Conservation (phyloP, 2,888 invertebrate species). For the Taphrorychus bicolor region DNA sequence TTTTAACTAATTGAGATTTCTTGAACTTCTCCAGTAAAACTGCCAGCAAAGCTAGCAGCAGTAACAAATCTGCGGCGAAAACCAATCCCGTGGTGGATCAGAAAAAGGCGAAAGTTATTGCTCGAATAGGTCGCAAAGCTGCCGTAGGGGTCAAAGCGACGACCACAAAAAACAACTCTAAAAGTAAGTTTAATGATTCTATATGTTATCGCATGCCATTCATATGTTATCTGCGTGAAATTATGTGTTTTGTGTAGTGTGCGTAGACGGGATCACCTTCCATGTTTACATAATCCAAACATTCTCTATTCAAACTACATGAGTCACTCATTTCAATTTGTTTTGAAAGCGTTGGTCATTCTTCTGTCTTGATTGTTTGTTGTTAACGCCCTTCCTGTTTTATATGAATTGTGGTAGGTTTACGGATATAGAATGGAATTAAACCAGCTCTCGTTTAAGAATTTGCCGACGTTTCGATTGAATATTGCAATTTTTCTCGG, state of each 20-base stretch:
- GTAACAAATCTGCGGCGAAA: constrained; percentile 43
- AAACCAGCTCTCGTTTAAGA: too few relatives aligned
- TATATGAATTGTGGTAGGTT: too few relatives aligned
- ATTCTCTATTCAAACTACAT: too few relatives aligned
- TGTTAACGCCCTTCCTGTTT: too few relatives aligned
- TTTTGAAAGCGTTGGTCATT: too few relatives aligned
- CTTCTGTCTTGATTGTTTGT: too few relatives aligned
- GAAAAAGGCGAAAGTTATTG: constrained; percentile 58
- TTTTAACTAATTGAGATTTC: neutral
- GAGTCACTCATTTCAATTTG: too few relatives aligned
- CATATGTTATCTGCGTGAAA: neutral
- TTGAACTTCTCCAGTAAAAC: constrained; percentile 3
- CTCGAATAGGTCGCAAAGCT: constrained; percentile 56
- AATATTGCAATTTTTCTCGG: too few relatives aligned
- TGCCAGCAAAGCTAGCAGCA: constrained; percentile 28
- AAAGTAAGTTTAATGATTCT: constrained; percentile 42
- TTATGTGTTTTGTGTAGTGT: constrained; percentile 3
- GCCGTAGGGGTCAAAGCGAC: constrained; percentile 40
- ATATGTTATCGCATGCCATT: constrained; percentile 1
- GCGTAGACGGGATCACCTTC: constrained; percentile 20
- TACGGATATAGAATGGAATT: too few relatives aligned
- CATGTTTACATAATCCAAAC: too few relatives aligned
- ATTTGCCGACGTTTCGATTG: too few relatives aligned
- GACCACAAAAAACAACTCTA: constrained; percentile 23
- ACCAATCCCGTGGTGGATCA: constrained; percentile 56